A percentile compares a stretch with the other conserved stretches of the same genome.
Evolutionary conservation across 2,113 vertebrate genomes (phyloP).

Genomic region (Tapirus terrestris): DNA sequence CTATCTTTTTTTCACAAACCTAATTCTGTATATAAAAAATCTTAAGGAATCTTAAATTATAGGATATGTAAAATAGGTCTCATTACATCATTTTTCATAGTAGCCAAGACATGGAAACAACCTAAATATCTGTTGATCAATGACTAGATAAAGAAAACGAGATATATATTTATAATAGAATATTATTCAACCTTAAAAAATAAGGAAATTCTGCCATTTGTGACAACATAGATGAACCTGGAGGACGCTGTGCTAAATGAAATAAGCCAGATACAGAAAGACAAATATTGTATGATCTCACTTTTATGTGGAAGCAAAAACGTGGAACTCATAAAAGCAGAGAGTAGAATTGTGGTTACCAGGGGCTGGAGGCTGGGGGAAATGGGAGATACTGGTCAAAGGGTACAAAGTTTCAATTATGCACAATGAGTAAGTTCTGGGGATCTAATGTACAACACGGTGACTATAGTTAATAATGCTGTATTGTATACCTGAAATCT

Average conservation of each 20-base stretch:
- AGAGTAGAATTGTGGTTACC: too few relatives aligned
- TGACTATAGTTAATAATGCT: neutral
- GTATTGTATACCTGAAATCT: neutral
- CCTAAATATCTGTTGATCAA: neutral
- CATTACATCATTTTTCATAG: neutral
- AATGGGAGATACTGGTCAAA: neutral
- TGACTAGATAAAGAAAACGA: neutral
- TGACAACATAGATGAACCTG: neutral
- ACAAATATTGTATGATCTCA: neutral
- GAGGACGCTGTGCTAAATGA: neutral
- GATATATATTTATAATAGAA: neutral
- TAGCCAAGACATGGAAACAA: neutral
- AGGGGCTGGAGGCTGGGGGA: neutral
- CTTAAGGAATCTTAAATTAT: neutral
- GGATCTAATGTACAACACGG: neutral
- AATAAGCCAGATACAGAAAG: neutral
- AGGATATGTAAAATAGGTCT: neutral
- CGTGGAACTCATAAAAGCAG: neutral
- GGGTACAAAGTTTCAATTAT: neutral
- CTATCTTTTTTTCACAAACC: neutral
- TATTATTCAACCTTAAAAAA: neutral
- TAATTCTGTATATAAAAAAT: neutral
- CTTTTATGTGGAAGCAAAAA: neutral
- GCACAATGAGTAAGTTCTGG: neutral
- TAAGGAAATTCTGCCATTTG: neutral